phyloP scores from a whole-genome alignment of 2,113 vertebrate species.

The Cebidichthys violaceus region DNA sequence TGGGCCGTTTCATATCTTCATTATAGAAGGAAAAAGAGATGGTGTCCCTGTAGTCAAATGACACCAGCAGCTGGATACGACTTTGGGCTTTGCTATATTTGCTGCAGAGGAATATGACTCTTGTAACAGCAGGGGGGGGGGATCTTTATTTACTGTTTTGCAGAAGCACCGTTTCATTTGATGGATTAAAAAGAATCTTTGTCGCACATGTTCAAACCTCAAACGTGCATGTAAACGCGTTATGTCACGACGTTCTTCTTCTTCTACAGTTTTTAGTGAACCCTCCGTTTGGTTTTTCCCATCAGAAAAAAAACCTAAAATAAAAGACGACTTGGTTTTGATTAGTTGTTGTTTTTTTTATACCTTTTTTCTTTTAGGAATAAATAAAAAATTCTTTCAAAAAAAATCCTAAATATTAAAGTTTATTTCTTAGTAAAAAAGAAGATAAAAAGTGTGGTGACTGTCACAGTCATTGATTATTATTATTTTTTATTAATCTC shows the following conservation, averaged over 20 bases:
- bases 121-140: background rate
- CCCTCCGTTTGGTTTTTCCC: background rate
- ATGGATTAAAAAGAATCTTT: background rate
- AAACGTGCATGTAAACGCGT: background rate
- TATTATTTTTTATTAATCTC: background rate
- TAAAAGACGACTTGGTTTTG: too few relatives aligned
- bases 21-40: too few relatives aligned
- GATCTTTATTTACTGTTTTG: background rate
- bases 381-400: too few relatives aligned
- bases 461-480: background rate
- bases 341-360: background rate
- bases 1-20: too few relatives aligned
- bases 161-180: too few relatives aligned
- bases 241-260: background rate
- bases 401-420: background rate
- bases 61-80: slow-evolving; percentile 1
- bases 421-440: background rate
- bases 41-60: background rate
- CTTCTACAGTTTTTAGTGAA: background rate
- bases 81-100: background rate
- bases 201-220: background rate
- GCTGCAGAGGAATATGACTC: background rate
- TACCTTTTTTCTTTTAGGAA: too few relatives aligned
- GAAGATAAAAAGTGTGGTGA: background rate
- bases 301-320: background rate